These are phyloP conservation scores for Palythoa heliodiscus DNA, from an alignment of 92 coral and sea anemone genomes.

Conservation along the genomic window DNA sequence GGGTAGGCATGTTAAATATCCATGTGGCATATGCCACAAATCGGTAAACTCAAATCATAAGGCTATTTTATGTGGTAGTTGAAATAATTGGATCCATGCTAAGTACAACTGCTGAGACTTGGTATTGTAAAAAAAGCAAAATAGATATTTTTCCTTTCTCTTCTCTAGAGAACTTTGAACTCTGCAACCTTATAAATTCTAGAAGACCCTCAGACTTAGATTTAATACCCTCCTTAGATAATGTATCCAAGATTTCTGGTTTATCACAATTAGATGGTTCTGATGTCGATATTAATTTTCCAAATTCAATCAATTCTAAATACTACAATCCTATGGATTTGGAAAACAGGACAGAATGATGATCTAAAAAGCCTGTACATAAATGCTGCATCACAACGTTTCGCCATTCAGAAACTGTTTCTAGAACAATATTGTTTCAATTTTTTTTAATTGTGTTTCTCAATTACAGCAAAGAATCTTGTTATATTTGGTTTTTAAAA, in stretches of 20 bases:
- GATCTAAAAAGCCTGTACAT: too few relatives aligned
- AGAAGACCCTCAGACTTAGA: constrained; percentile 36
- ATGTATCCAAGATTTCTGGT: constrained; percentile 18
- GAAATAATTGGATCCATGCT: constrained; percentile 23
- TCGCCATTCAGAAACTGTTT: too few relatives aligned
- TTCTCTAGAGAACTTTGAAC: constrained; percentile 25
- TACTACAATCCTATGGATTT: neutral
- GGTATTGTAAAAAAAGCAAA: constrained; percentile 34
- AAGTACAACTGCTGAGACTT: constrained; percentile 17
- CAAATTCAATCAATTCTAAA: constrained; percentile 21
- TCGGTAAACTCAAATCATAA: constrained; percentile 3
- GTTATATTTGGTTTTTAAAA: too few relatives aligned
- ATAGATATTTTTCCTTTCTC: constrained; percentile 39
- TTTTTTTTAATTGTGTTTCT: too few relatives aligned
- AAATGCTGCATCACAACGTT: too few relatives aligned
- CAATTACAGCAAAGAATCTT: too few relatives aligned
- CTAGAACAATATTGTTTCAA: too few relatives aligned
- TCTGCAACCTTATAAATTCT: constrained; percentile 17
- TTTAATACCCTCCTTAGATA: constrained; percentile 27
- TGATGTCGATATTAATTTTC: constrained; percentile 19
- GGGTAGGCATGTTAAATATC: neutral
- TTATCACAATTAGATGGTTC: constrained; percentile 23
- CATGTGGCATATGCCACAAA: neutral
- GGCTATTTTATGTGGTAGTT: constrained; percentile 4
- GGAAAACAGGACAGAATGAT: too few relatives aligned